Percentiles rank a stretch among this genome's conserved stretches.
Conservation (phyloP, 2,113 vertebrate genomes). For the Eupsittula cactorum region DNA sequence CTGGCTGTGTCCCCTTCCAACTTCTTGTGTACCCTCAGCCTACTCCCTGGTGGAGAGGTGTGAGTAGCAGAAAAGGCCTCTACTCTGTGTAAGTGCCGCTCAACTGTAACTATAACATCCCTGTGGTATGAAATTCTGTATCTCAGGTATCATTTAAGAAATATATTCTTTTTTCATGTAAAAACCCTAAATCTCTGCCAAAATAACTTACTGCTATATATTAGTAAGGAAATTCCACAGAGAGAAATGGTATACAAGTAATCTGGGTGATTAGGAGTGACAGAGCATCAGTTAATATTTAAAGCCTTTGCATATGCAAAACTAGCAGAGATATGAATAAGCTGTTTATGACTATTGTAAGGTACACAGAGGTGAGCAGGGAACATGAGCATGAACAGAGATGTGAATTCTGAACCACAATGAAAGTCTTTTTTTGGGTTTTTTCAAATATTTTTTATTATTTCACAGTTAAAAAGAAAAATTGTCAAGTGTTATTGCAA, state of each 20-base stretch:
- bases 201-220: neutral
- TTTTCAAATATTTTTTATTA: neutral
- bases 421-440: neutral
- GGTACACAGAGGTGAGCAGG: neutral
- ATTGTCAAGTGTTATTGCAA: neutral
- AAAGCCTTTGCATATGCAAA: neutral
- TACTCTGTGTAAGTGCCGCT: neutral
- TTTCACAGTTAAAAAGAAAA: neutral
- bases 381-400: neutral
- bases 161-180: neutral
- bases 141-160: neutral
- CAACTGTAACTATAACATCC: neutral
- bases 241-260: neutral
- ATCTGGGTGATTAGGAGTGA: neutral
- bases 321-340: neutral
- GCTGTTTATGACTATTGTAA: neutral
- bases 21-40: neutral
- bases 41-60: neutral
- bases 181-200: neutral
- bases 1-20: neutral
- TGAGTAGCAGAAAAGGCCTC: neutral
- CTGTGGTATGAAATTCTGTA: neutral
- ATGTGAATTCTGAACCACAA: neutral
- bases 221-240: neutral
- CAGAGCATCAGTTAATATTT: neutral